Evolutionary conservation across 1,140 invertebrate species (phyloP).

Genomic region (Solenopsis invicta): DNA sequence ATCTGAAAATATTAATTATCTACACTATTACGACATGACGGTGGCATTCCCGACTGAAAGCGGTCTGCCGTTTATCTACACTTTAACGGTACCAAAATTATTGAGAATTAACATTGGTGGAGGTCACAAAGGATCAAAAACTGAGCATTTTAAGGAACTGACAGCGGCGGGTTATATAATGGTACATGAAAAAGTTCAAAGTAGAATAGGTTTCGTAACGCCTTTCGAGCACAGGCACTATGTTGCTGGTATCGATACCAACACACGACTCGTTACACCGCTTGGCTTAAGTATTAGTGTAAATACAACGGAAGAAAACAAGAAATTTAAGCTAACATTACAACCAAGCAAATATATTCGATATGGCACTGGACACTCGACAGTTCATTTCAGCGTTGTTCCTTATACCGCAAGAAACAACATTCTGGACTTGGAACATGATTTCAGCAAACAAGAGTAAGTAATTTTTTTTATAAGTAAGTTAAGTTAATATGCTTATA

Average conservation of each 20-base stretch:
- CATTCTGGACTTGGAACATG: slow-evolving; percentile 86
- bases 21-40: slow-evolving; percentile 86
- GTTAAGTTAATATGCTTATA: too few species aligned
- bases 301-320: too few species aligned
- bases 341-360: slow-evolving; percentile 79
- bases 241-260: slow-evolving; percentile 88
- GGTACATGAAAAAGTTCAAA: slow-evolving; percentile 86
- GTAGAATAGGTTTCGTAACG: slow-evolving; percentile 89
- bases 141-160: fast-evolving
- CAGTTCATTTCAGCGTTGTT: slow-evolving; percentile 88
- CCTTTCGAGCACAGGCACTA: slow-evolving; percentile 89
- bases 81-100: slow-evolving; percentile 87
- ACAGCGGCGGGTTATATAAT: slow-evolving; percentile 75
- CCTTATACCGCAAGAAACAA: slow-evolving; percentile 89
- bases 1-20: slow-evolving; percentile 84
- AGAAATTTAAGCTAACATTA: slow-evolving; percentile 83
- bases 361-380: not conserved
- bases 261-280: slow-evolving; percentile 88
- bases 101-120: slow-evolving; percentile 78
- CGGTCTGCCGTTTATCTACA: slow-evolving; percentile 90
- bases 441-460: too few species aligned
- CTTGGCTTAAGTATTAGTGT: not conserved
- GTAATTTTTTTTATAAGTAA: too few species aligned
- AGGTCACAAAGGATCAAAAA: not conserved
- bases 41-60: slow-evolving; percentile 90